These are phyloP conservation scores for Gibbula magus DNA, from an alignment of 2,888 invertebrate genomes.

Conservation along the genomic window DNA sequence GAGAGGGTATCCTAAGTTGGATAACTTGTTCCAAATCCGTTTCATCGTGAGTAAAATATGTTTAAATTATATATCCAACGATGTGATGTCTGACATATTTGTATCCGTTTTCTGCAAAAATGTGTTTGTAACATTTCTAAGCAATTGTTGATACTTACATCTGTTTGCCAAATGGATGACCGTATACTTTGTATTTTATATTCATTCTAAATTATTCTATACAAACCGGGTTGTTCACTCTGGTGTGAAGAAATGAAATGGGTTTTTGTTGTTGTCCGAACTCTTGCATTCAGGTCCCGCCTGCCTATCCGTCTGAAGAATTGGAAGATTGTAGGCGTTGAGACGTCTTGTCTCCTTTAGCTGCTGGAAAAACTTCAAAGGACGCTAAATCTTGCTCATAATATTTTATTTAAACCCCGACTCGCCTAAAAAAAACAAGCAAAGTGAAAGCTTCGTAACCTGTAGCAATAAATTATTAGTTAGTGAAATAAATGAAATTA, in stretches of 20 bases:
- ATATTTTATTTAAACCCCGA: no score
- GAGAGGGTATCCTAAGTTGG: background rate
- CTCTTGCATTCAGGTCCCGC: background rate
- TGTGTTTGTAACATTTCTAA: no score
- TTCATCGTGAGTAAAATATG: background rate
- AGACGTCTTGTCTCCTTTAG: background rate
- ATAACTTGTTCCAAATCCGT: background rate
- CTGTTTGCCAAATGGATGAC: no score
- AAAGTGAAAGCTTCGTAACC: no score
- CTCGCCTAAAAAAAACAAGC: no score
- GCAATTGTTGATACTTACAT: no score
- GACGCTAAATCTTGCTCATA: no score
- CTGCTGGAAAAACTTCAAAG: no score
- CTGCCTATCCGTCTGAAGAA: background rate
- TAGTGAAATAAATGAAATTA: no score
- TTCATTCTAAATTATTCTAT: no score
- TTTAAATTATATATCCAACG: background rate
- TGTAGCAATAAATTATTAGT: no score
- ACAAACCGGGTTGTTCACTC: background rate
- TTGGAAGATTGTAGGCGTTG: background rate
- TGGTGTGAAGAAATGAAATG: background rate
- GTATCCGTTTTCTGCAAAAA: constrained; percentile 1
- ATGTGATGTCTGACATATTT: background rate
- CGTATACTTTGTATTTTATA: no score
- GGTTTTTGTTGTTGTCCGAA: background rate